A percentile compares a stretch with the other conserved stretches of the same genome.
These are phyloP conservation scores for Lepidotrigona ventralis DNA, from an alignment of 1,140 invertebrate species.

Conservation along the genomic window DNA sequence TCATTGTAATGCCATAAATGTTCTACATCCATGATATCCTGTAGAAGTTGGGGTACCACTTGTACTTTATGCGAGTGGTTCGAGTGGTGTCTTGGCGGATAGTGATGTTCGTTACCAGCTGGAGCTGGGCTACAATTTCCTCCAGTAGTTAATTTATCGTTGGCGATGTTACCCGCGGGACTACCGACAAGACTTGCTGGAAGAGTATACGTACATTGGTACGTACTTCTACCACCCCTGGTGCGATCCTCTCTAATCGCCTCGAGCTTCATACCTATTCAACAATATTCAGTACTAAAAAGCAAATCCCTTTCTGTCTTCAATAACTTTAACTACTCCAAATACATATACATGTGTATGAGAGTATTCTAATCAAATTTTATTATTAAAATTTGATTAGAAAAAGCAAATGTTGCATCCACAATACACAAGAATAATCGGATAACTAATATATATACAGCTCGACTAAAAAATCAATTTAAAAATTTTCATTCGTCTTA, in stretches of 20 bases:
- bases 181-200: constrained; percentile 84
- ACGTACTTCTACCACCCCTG: constrained; percentile 95
- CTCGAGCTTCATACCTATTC: constrained; percentile 92
- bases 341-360: no score
- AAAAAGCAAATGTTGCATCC: no score
- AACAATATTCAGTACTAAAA: background rate
- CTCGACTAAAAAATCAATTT: background rate
- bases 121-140: constrained; percentile 76
- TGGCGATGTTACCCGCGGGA: constrained; percentile 73
- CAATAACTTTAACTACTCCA: no score
- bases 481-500: background rate
- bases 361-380: no score
- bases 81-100: constrained; percentile 74
- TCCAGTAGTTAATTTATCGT: constrained; percentile 71
- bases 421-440: no score
- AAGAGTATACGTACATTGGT: constrained; percentile 94
- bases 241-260: constrained; percentile 97
- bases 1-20: constrained; percentile 96
- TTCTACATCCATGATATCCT: constrained; percentile 97
- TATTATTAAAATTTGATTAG: no score
- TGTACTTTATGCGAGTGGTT: constrained; percentile 77
- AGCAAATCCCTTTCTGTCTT: no score
- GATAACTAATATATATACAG: no score
- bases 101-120: constrained; percentile 74
- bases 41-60: constrained; percentile 77